Evolutionary conservation across 2,113 vertebrate genomes (phyloP), one percentile per base, ranked within the genome.

Genomic region (Anguilla rostrata): DNA sequence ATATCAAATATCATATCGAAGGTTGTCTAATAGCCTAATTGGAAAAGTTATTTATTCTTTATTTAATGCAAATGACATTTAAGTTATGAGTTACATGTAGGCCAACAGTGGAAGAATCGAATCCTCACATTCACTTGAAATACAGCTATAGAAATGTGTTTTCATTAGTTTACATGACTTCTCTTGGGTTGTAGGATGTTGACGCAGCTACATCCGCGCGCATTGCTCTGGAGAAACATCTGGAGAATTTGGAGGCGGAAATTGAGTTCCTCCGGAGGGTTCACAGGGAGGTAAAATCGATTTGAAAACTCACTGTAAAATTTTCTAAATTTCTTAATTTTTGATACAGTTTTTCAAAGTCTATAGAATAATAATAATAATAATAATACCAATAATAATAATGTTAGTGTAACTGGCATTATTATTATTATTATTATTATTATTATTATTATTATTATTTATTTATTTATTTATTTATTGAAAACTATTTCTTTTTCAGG

Each of bases 241-340:
- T 95, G 84, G 92, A 96, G 83, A 95, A 94, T 84, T 89, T 96
- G 87, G 95, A 96, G 86, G 91, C 93, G 84, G 95, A 94, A 93
- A 90, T 95, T 84, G 91, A 92, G 85, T 96, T 96, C 87, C 89
- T 94, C 0, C 92, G 90, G 89, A 93, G 94, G 46, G 90, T 96
- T 49, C 94, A 96, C 88, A 93, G 93, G 29, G 91, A 96, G 95
- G 95, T 95, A 66, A 83, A 85, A 34, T 22, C 4, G 16, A 41
- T 49, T 2, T 1, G 22, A n/a, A 20, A 2, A 18, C 34, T 81
- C 56, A 78, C 2, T 29, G 0, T 40, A 41, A 11, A 41, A 78
- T 75, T 34, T 34, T 34, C 34, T 34, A 34, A 34, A 34, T 34
- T 34, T 34, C 34, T 34, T 34, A 34, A 34, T 34, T 34, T 34